Evolutionary conservation across 2,888 invertebrate species (phyloP), one percentile per base, ranked within the genome.

Genomic region (Pemphredon lugubris): DNA sequence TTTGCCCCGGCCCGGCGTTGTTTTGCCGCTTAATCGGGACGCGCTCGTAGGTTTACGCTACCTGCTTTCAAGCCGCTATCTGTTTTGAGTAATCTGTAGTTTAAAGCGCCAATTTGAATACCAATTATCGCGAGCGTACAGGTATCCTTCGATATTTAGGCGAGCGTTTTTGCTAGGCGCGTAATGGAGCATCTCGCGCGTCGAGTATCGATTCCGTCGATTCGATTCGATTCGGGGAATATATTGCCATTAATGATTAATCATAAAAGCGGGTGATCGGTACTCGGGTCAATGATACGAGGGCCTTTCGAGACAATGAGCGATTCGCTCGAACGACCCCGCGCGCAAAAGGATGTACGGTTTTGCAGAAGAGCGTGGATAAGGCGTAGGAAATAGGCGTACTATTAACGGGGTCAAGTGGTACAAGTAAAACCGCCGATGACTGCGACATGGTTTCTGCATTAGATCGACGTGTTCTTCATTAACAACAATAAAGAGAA

Each of bases 381-480:
- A 65, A 67, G 32, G 30, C 57, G 14, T 39, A 63, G 67, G 73
- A 74, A 78, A 73, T 51, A 72, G 53, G 57, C 65, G 66, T 63
- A 47, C 82, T 82, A 83, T 86, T 83, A 85, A 83, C 83, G 84
- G 80, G 87, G 86, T 84, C 87, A 84, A 83, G 81, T 77, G 79
- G 81, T 67, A 61, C 48, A 60, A 39, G 60, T 37, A 48, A 47
- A 42, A 53, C 57, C 51, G 32, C 47, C 72, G 59, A 79, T 63
- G 75, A 65, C 65, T 74, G 77, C 73, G 78, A 89, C 89, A 89
- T 70, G 89, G 77, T 87, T 89, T 87, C 86, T 88, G 87, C 89
- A 89, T 89, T 89, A 89, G 86, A 86, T 84, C 83, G 84, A 86
- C 88, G 82, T 83, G 87, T 86, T 87, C 85, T 86, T 88, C 85